These are phyloP conservation scores for Noturus placidus DNA, from an alignment of 2,113 vertebrate species.

Conservation along the genomic window DNA sequence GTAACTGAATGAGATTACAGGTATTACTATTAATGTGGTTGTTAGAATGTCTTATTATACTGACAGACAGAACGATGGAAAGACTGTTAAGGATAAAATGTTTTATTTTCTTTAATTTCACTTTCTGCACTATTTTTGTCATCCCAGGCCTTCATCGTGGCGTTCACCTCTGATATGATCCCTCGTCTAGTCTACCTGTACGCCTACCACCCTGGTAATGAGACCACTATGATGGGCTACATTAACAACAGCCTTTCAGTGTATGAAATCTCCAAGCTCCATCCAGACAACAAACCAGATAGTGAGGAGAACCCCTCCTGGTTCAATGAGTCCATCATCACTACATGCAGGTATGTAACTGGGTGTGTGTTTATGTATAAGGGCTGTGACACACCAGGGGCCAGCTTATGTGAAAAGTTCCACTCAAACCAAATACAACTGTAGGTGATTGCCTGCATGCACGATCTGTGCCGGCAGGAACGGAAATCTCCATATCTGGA, in stretches of 20 bases:
- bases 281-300: constrained; percentile 55
- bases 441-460: not conserved
- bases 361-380: not conserved
- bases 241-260: constrained; percentile 81
- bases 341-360: constrained; percentile 75
- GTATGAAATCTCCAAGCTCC: constrained; percentile 73
- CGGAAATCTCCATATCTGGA: not conserved
- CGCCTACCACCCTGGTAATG: constrained; percentile 84
- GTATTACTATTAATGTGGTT: not conserved
- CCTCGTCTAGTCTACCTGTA: constrained; percentile 93
- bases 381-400: not conserved
- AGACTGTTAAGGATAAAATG: not conserved
- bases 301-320: constrained; percentile 52
- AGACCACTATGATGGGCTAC: constrained; percentile 73
- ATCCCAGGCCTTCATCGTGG: constrained; percentile 86
- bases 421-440: not conserved
- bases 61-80: not conserved
- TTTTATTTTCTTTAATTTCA: not conserved
- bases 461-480: not conserved
- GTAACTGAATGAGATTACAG: not conserved
- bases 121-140: not conserved
- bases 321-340: constrained; percentile 50
- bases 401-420: not conserved
- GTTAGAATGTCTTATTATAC: not conserved
- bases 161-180: constrained; percentile 96